phyloP scores from a whole-genome alignment of 2,888 invertebrate genomes.

The Mechanitis messenoides region DNA sequence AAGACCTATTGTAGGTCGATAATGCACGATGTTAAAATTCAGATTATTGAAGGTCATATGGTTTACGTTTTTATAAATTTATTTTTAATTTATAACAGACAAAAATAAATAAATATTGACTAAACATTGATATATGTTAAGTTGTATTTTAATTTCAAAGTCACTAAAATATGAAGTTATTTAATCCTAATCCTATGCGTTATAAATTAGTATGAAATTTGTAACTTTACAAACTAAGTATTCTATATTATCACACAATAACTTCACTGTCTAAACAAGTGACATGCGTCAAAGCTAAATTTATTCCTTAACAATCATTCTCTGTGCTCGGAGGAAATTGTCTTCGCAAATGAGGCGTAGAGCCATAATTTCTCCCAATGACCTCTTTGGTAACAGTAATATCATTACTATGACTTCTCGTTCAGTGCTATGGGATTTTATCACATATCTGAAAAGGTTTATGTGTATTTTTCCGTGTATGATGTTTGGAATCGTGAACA shows the following conservation, averaged over 20 bases:
- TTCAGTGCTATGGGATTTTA: constrained; percentile 16
- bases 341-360: constrained; percentile 62
- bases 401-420: constrained; percentile 34
- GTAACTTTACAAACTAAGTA: not conserved
- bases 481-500: not conserved
- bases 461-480: not conserved
- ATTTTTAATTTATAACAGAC: too few species aligned
- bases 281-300: constrained; percentile 21
- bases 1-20: too few species aligned
- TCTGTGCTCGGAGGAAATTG: constrained; percentile 69
- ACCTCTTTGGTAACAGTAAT: constrained; percentile 33
- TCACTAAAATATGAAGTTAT: not conserved
- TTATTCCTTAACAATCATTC: constrained; percentile 46
- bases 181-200: too few species aligned
- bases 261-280: constrained; percentile 2
- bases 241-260: not conserved
- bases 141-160: not conserved
- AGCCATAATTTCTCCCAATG: constrained; percentile 48
- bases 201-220: too few species aligned
- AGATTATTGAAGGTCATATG: too few species aligned
- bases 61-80: too few species aligned
- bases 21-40: too few species aligned
- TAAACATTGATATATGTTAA: too few species aligned
- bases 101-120: too few species aligned
- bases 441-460: not conserved